These are phyloP conservation scores for Battus philenor DNA, from an alignment of 1,140 invertebrate genomes.

Conservation along the genomic window DNA sequence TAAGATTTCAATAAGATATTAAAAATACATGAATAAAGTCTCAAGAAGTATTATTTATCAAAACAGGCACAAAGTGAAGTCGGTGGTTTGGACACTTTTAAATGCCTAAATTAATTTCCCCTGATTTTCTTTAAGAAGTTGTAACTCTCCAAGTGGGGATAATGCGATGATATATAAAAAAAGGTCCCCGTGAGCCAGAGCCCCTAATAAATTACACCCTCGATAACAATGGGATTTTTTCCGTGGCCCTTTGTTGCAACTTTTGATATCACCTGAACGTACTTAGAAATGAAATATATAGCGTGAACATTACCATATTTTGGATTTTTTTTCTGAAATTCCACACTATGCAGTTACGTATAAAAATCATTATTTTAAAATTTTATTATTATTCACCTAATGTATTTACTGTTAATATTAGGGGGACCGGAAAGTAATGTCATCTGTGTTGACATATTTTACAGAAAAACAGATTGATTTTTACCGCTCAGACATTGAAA, in stretches of 20 bases:
- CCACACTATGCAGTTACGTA: too few species aligned
- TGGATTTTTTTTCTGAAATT: too few species aligned
- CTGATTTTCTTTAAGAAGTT: conserved; percentile 74
- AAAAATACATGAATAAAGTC: too few species aligned
- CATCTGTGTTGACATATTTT: too few species aligned
- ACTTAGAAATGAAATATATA: conserved; percentile 39
- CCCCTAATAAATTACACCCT: conserved; percentile 75
- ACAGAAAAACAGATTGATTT: too few species aligned
- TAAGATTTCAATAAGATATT: too few species aligned
- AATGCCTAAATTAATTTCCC: conserved; percentile 73
- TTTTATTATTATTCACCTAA: too few species aligned
- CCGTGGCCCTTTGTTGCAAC: conserved; percentile 68
- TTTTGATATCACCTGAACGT: conserved; percentile 74
- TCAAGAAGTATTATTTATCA: conserved; percentile 58
- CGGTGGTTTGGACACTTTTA: conserved; percentile 66
- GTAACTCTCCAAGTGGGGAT: conserved; percentile 71
- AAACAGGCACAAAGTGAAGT: conserved; percentile 53
- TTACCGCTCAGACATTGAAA: too few species aligned
- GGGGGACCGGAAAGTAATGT: too few species aligned
- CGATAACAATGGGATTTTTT: conserved; percentile 76
- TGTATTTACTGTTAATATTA: too few species aligned
- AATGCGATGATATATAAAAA: conserved; percentile 77
- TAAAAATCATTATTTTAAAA: too few species aligned
- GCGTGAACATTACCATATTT: conserved; percentile 8
- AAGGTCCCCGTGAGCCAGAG: conserved; percentile 63